A percentile compares a stretch with the other conserved stretches of the same genome.
These are phyloP conservation scores for Turnix velox DNA, from an alignment of 2,113 vertebrate species.

Conservation along the genomic window DNA sequence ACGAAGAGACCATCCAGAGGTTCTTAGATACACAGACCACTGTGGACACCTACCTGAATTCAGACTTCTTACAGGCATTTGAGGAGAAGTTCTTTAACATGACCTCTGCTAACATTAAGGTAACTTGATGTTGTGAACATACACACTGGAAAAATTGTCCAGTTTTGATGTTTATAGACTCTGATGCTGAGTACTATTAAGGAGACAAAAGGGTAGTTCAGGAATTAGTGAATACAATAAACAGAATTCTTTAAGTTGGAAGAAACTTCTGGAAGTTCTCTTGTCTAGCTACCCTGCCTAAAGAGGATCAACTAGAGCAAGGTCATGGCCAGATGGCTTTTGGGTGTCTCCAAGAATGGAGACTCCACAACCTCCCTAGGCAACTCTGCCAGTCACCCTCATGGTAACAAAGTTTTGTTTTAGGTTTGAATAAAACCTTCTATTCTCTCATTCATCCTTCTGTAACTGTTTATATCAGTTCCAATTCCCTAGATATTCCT, in stretches of 20 bases:
- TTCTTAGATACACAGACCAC: slow-evolving; percentile 62
- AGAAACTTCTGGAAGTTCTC: background rate
- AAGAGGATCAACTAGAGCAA: background rate
- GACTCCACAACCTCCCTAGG: background rate
- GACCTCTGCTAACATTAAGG: slow-evolving; percentile 63
- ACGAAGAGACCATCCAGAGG: slow-evolving; percentile 61
- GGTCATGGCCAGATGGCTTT: background rate
- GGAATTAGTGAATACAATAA: background rate
- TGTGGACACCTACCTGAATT: slow-evolving; percentile 70
- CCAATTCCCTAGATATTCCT: background rate
- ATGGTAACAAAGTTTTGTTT: background rate
- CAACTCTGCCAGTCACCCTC: background rate
- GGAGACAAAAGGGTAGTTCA: background rate
- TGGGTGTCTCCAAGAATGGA: background rate
- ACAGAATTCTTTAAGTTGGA: background rate
- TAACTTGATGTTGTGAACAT: background rate
- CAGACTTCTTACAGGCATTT: slow-evolving; percentile 73
- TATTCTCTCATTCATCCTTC: background rate
- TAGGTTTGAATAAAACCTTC: background rate
- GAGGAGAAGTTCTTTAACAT: slow-evolving; percentile 58
- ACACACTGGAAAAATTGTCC: background rate
- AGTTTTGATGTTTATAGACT: background rate
- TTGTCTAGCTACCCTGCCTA: background rate
- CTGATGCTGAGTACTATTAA: background rate
- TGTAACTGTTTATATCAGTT: background rate